A percentile compares a stretch with the other conserved stretches of the same genome.
Conservation (phyloP, 2,888 invertebrate species). For the Phyllotreta striolata region DNA sequence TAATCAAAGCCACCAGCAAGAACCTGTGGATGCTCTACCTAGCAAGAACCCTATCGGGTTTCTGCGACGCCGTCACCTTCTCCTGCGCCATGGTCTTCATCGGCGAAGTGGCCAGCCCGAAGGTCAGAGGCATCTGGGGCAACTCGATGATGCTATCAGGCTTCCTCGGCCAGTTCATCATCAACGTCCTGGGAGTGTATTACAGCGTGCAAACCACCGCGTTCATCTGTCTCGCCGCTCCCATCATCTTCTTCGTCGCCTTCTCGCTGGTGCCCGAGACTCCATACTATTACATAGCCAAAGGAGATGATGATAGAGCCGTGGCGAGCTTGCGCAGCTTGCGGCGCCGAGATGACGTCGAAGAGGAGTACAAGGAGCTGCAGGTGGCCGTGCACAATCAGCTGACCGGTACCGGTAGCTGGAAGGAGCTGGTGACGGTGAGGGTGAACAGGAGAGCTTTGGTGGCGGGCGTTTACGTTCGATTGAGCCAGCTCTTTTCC, state of each 20-base stretch:
- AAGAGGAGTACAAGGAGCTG: conserved; percentile 46
- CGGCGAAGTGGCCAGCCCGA: conserved; percentile 52
- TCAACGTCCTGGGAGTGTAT: conserved; percentile 64
- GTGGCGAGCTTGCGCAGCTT: conserved; percentile 45
- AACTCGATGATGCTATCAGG: conserved; percentile 46
- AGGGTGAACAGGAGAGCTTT: conserved; percentile 45
- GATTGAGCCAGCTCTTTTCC: no score
- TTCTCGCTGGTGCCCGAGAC: conserved; percentile 70
- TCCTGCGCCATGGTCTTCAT: conserved; percentile 50
- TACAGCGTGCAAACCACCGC: conserved; percentile 64
- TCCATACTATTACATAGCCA: conserved; percentile 50
- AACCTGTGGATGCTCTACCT: conserved; percentile 51
- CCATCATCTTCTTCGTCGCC: conserved; percentile 66
- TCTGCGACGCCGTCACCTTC: conserved; percentile 49
- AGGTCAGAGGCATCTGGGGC: conserved; percentile 53
- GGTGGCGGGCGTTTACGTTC: no score
- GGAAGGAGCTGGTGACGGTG: conserved; percentile 51
- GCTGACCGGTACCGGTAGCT: conserved; percentile 52
- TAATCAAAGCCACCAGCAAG: conserved; percentile 45
- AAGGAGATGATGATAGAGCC: conserved; percentile 45
- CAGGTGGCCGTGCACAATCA: conserved; percentile 50
- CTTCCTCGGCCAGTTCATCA: conserved; percentile 50
- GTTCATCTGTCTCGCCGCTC: conserved; percentile 66
- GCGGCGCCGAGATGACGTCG: conserved; percentile 45
- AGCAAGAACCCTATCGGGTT: conserved; percentile 48